A percentile compares a stretch with the other conserved stretches of the same genome.
These are phyloP conservation scores for Heterohyrax brucei DNA, from an alignment of 2,797 vertebrate species.

Conservation along the genomic window DNA sequence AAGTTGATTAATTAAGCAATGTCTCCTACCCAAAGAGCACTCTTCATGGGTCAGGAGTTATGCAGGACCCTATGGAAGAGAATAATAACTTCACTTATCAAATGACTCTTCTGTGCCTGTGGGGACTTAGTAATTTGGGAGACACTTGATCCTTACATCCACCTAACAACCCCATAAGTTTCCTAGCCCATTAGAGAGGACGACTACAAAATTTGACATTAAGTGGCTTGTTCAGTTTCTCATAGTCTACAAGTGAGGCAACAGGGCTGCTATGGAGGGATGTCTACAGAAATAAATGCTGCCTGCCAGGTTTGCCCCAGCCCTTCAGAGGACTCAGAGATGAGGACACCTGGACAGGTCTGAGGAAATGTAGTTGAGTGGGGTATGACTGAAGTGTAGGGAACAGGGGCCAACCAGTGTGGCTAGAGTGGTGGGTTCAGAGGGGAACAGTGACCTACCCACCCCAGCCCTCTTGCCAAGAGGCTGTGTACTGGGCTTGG, in stretches of 20 bases:
- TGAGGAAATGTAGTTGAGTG: too few relatives aligned
- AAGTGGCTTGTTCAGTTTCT: background rate
- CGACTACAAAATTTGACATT: background rate
- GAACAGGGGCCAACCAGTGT: rapidly evolving
- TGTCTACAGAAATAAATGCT: background rate
- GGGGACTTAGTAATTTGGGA: background rate
- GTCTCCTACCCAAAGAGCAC: too few relatives aligned
- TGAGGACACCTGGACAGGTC: background rate
- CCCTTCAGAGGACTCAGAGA: too few relatives aligned
- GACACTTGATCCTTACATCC: background rate
- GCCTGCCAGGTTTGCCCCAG: too few relatives aligned
- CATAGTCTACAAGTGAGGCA: background rate
- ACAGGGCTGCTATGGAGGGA: too few relatives aligned
- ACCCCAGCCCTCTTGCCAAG: background rate
- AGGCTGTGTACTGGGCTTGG: background rate
- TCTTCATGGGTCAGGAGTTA: background rate
- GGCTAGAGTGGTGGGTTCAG: rapidly evolving
- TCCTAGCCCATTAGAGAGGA: background rate
- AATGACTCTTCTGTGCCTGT: background rate
- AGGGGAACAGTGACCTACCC: too few relatives aligned
- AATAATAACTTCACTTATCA: background rate
- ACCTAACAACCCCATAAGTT: background rate
- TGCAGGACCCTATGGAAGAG: background rate
- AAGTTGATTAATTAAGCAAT: background rate
- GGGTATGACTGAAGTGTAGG: background rate